Percentiles rank a stretch among this genome's conserved stretches.
Evolutionary conservation across 2,113 vertebrate genomes (phyloP).

Genomic region (Python bivittatus): DNA sequence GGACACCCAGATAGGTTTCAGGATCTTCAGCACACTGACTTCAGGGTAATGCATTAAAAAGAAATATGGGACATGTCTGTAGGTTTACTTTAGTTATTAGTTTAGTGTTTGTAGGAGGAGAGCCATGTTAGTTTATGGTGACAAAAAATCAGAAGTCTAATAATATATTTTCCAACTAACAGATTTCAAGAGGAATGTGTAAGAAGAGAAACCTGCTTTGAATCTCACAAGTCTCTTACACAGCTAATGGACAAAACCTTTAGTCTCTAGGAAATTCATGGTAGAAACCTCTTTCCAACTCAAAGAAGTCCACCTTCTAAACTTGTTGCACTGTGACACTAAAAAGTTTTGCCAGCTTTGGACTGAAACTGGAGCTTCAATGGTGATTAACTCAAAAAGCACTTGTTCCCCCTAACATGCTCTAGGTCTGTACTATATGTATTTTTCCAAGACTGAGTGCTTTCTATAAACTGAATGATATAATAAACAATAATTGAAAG

Average conservation of each 20-base stretch:
- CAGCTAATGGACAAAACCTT: background rate
- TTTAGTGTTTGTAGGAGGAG: background rate
- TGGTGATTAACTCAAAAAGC: background rate
- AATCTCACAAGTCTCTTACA: background rate
- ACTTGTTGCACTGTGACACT: background rate
- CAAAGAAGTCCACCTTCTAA: background rate
- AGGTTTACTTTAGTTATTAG: background rate
- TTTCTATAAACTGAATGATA: background rate
- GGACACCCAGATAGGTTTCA: background rate
- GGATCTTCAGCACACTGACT: background rate
- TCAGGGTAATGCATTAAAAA: background rate
- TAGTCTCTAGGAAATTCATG: background rate
- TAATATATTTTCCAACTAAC: background rate
- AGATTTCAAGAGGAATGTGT: background rate
- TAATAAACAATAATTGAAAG: background rate
- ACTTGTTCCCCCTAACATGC: background rate
- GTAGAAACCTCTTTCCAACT: background rate
- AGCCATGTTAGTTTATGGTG: background rate
- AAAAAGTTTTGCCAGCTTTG: background rate
- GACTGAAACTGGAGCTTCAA: background rate
- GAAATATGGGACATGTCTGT: background rate
- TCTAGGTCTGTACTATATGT: background rate
- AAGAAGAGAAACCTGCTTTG: background rate
- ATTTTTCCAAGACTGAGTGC: background rate
- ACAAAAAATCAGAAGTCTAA: background rate